A percentile compares a stretch with the other conserved stretches of the same genome.
These are phyloP conservation scores for Ptychobarbus kaznakovi DNA, from an alignment of 2,797 vertebrate genomes.

Conservation along the genomic window DNA sequence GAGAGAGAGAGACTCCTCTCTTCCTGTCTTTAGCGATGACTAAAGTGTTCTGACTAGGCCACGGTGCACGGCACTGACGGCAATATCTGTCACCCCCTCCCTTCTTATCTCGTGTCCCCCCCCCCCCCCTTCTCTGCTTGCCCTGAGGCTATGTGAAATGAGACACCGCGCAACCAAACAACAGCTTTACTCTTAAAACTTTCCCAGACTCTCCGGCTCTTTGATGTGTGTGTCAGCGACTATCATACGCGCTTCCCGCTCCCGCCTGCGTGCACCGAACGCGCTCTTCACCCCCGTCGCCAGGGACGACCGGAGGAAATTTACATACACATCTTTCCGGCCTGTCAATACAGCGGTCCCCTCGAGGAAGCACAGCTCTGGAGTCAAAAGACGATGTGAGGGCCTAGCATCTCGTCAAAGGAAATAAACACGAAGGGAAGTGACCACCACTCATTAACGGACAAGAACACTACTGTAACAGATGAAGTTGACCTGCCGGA, in stretches of 20 bases:
- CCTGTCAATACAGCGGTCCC: slow-evolving; percentile 45
- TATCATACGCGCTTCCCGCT: slow-evolving; percentile 65
- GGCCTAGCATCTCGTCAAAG: slow-evolving; percentile 8
- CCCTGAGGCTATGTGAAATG: slow-evolving; percentile 80
- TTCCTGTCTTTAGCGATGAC: slow-evolving; percentile 75
- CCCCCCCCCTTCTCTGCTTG: slow-evolving; percentile 70
- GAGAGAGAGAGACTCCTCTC: slow-evolving; percentile 60
- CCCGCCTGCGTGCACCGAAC: slow-evolving; percentile 2
- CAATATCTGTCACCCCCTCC: slow-evolving; percentile 75
- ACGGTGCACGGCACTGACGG: slow-evolving; percentile 71
- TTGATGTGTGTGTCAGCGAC: slow-evolving; percentile 81
- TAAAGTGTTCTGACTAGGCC: slow-evolving; percentile 63
- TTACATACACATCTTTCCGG: slow-evolving; percentile 48
- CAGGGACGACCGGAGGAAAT: slow-evolving; percentile 57
- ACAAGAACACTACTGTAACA: slow-evolving; percentile 42
- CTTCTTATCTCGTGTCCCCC: slow-evolving; percentile 33
- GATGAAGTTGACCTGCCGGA: slow-evolving; percentile 32
- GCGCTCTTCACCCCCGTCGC: slow-evolving; percentile 49
- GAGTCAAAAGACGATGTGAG: slow-evolving; percentile 39
- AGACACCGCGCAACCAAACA: slow-evolving; percentile 79
- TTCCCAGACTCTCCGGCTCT: slow-evolving; percentile 81
- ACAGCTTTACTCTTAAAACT: slow-evolving; percentile 85
- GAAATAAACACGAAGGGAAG: slow-evolving; percentile 28
- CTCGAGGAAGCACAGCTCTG: slow-evolving; percentile 47
- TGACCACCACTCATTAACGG: slow-evolving; percentile 47